These are phyloP conservation scores for Rhodophaea formosa DNA, from an alignment of 2,888 invertebrate species.

Conservation along the genomic window DNA sequence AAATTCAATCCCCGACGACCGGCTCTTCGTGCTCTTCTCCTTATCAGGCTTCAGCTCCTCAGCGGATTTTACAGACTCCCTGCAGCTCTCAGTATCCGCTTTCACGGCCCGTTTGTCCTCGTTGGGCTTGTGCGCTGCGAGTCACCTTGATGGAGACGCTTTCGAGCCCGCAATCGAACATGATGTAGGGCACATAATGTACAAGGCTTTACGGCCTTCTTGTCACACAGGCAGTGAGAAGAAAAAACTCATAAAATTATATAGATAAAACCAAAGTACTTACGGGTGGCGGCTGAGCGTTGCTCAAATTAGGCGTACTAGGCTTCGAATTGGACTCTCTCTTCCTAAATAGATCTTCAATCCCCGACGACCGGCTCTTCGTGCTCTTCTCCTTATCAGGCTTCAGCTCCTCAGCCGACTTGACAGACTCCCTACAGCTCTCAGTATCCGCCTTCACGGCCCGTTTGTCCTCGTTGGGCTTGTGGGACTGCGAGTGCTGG, in stretches of 20 bases:
- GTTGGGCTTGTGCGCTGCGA: conserved; percentile 88
- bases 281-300: conserved; percentile 53
- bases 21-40: conserved; percentile 52
- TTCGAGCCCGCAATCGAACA: conserved; percentile 98
- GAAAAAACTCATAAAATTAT: no score
- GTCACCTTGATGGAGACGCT: conserved; percentile 90
- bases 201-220: no score
- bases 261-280: not conserved
- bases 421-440: conserved; percentile 71
- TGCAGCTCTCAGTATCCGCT: conserved; percentile 65
- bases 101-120: conserved; percentile 76
- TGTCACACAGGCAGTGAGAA: no score
- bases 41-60: conserved; percentile 69
- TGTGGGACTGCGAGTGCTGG: conserved; percentile 89
- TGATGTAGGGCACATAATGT: no score
- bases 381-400: conserved; percentile 60
- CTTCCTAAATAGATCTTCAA: conserved; percentile 73
- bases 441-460: conserved; percentile 56
- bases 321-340: conserved; percentile 82
- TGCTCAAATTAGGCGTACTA: conserved; percentile 80
- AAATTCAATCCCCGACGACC: conserved; percentile 72
- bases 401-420: conserved; percentile 72
- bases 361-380: conserved; percentile 62
- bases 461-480: conserved; percentile 84
- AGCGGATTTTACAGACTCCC: conserved; percentile 73